Evolutionary conservation across 2,113 vertebrate genomes (phyloP).

Genomic region (Myrmecophaga tridactyla): DNA sequence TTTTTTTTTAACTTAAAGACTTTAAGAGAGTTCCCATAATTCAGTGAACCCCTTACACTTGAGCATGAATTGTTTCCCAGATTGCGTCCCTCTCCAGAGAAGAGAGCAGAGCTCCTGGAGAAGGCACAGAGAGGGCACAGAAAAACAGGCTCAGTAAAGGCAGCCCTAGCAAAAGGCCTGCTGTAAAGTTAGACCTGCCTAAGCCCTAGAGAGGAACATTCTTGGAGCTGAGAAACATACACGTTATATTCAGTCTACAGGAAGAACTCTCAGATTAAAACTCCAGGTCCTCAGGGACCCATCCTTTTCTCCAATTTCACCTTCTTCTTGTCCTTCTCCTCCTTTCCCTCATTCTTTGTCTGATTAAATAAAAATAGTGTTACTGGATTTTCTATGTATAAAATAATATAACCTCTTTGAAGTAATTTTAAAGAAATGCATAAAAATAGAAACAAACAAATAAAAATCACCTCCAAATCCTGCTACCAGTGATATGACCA

Average conservation of each 20-base stretch:
- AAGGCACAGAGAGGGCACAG: neutral
- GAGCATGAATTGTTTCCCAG: neutral
- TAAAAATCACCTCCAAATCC: neutral
- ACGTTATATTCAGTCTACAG: accelerated
- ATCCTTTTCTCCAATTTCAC: neutral
- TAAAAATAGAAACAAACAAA: neutral
- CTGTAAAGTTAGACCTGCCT: neutral
- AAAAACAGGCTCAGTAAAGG: neutral
- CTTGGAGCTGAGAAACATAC: neutral
- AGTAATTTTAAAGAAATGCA: neutral
- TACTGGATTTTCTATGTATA: neutral
- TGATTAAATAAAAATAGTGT: neutral
- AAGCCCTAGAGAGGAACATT: neutral
- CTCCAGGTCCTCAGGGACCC: neutral
- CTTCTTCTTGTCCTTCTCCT: neutral
- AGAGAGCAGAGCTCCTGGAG: neutral
- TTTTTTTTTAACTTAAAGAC: neutral
- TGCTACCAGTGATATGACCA: neutral
- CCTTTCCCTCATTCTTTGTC: neutral
- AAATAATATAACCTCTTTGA: neutral
- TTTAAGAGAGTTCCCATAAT: neutral
- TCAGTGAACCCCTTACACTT: neutral
- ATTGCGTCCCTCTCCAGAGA: neutral
- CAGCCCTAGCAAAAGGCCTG: neutral
- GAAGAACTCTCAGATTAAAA: no score